Conservation (phyloP, 2,888 invertebrate species). For the Linnaemya tessellans region DNA sequence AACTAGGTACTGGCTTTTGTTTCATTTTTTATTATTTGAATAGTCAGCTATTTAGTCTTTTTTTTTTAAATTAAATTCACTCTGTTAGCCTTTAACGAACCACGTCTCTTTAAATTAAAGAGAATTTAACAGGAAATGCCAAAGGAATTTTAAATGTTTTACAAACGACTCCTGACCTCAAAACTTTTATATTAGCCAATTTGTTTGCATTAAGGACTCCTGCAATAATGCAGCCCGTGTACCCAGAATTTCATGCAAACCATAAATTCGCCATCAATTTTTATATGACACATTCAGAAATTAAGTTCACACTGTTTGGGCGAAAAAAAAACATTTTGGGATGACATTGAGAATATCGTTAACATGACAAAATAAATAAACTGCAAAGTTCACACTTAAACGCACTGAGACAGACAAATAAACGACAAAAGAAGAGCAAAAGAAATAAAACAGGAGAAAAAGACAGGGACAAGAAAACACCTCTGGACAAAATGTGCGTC, state of each 20-base stretch:
- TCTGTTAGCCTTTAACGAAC: background rate
- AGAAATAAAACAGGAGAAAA: background rate
- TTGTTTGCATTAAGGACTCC: conserved; percentile 7
- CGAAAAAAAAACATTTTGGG: conserved; percentile 40
- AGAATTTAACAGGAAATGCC: background rate
- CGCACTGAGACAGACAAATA: background rate
- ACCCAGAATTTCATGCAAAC: conserved; percentile 19
- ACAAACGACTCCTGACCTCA: conserved; percentile 11
- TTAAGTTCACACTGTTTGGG: conserved; percentile 55
- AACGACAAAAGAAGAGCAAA: no score
- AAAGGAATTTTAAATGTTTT: background rate
- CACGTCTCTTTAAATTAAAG: background rate
- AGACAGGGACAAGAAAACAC: conserved; percentile 8
- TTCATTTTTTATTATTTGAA: no score
- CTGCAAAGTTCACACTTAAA: conserved; percentile 35
- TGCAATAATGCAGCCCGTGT: conserved; percentile 7
- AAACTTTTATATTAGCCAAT: conserved; percentile 18
- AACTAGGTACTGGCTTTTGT: no score
- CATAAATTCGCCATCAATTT: conserved; percentile 51
- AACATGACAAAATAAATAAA: conserved; percentile 38
- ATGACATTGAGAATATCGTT: conserved; percentile 53
- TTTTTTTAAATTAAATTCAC: no score
- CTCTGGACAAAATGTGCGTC: conserved; percentile 44
- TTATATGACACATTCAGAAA: conserved; percentile 46
- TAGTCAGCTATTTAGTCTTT: no score